Percentiles rank a stretch among this genome's conserved stretches.
Conservation (phyloP, 2,888 invertebrate genomes). For the Melanotus villosus region DNA sequence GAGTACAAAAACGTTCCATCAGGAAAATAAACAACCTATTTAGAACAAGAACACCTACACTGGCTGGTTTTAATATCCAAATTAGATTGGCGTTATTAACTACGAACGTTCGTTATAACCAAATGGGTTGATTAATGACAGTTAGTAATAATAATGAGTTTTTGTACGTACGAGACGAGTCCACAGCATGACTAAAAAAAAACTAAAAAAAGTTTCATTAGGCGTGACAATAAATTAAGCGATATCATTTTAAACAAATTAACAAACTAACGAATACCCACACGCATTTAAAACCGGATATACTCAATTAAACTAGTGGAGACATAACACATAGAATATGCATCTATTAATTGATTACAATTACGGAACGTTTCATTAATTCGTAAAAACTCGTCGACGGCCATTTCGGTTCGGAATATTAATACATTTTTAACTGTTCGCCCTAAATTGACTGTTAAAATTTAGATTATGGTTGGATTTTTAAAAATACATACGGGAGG, state of each 20-base stretch:
- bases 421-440: no score
- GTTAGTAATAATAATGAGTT: conserved; percentile 25
- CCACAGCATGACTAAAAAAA: conserved; percentile 39
- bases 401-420: no score
- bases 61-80: conserved; percentile 25
- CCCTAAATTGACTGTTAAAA: no score
- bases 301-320: conserved; percentile 55
- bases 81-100: conserved; percentile 23
- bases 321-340: conserved; percentile 54
- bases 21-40: no score
- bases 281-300: conserved; percentile 57
- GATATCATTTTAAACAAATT: conserved; percentile 56
- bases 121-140: conserved; percentile 41
- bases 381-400: conserved; percentile 42
- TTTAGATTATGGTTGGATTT: no score
- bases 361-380: conserved; percentile 50
- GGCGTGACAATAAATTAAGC: conserved; percentile 52
- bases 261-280: conserved; percentile 57
- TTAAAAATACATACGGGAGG: no score
- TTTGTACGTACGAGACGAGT: conserved; percentile 32
- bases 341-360: conserved; percentile 60
- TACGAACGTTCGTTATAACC: conserved; percentile 26
- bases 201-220: conserved; percentile 49
- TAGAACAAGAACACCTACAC: conserved; percentile 30
- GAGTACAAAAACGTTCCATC: no score